A percentile compares a stretch with the other conserved stretches of the same genome.
phyloP scores from a whole-genome alignment of 2,113 vertebrate genomes.

The Carassius gibelio region DNA sequence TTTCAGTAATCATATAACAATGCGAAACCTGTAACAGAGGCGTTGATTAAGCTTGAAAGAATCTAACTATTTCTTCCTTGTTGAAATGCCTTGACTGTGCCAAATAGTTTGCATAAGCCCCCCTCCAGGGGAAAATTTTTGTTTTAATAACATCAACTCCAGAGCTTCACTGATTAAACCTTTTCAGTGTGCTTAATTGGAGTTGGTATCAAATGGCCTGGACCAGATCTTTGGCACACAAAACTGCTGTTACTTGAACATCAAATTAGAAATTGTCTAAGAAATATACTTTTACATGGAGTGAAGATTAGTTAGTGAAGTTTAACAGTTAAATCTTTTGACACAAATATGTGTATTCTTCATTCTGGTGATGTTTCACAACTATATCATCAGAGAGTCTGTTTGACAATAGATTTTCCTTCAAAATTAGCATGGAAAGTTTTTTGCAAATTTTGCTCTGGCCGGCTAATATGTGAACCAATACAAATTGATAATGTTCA shows the following conservation, averaged over 20 bases:
- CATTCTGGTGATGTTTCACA: not conserved
- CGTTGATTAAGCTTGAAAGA: not conserved
- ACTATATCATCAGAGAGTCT: not conserved
- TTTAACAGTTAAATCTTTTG: not conserved
- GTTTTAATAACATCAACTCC: conserved; percentile 47
- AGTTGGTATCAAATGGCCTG: conserved; percentile 41
- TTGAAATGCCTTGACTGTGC: not conserved
- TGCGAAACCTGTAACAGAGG: not conserved
- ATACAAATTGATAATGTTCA: not conserved
- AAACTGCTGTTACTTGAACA: conserved; percentile 36
- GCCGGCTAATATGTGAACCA: not conserved
- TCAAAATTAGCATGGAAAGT: not conserved
- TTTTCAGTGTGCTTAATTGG: conserved; percentile 50
- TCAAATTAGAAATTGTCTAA: conserved; percentile 6
- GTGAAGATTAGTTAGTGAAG: not conserved
- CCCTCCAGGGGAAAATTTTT: not conserved
- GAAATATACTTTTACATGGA: not conserved
- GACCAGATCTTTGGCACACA: conserved; percentile 23
- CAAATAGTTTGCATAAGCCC: not conserved
- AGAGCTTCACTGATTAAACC: conserved; percentile 22
- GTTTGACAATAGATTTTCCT: not conserved
- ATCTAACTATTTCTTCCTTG: not conserved
- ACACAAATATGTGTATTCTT: not conserved
- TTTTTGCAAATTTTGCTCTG: not conserved
- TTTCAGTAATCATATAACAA: not conserved